These are phyloP conservation scores for Melanotaenia trifasciata DNA, from an alignment of 2,797 vertebrate genomes.

Conservation along the genomic window DNA sequence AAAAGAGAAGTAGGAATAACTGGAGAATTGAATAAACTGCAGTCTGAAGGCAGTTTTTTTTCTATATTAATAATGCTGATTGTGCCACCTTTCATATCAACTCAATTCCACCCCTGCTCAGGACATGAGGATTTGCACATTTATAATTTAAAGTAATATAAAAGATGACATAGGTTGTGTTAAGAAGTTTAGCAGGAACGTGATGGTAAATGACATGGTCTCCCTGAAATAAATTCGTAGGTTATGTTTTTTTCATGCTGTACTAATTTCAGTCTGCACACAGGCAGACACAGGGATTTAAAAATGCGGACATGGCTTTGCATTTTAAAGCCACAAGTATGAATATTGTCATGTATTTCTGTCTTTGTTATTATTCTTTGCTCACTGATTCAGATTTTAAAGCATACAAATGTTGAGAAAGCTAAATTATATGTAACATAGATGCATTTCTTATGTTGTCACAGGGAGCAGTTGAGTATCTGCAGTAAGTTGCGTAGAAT, in stretches of 20 bases:
- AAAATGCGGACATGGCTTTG: neutral
- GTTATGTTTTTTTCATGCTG: constrained; percentile 2
- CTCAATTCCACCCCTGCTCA: neutral
- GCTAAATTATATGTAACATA: constrained; percentile 5
- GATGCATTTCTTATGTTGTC: neutral
- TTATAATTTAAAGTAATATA: constrained; percentile 9
- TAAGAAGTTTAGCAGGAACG: neutral
- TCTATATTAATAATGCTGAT: neutral
- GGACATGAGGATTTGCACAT: neutral
- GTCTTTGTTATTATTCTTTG: neutral
- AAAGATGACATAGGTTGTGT: neutral
- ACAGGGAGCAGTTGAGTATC: too few species aligned
- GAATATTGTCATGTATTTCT: neutral
- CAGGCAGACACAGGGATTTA: neutral
- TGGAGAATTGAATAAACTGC: neutral
- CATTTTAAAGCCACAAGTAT: constrained; percentile 12
- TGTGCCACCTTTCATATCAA: neutral
- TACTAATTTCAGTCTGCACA: constrained; percentile 10
- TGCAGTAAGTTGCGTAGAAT: too few species aligned
- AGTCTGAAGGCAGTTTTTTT: neutral
- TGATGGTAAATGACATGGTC: neutral
- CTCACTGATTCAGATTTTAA: neutral
- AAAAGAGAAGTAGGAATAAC: neutral
- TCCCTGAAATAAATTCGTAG: neutral
- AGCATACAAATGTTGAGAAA: neutral